These are phyloP conservation scores for Heliocidaris erythrogramma DNA, from an alignment of 35 echinoderm and acorn worm genomes.

Conservation along the genomic window DNA sequence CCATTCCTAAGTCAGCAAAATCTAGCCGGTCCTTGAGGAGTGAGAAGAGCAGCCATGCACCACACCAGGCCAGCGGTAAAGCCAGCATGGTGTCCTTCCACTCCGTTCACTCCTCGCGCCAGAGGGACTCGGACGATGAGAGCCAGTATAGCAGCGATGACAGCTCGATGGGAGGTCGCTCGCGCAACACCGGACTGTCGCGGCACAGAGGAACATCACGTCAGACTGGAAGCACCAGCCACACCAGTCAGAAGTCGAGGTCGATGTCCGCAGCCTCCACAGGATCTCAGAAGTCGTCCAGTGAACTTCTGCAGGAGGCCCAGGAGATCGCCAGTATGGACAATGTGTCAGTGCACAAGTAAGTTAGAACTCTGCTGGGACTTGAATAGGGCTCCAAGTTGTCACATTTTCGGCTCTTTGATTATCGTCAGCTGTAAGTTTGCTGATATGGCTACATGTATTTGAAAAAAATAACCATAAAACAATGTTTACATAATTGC, in stretches of 20 bases:
- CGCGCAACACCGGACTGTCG: not conserved
- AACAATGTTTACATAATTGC: too few species aligned
- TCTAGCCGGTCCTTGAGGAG: not conserved
- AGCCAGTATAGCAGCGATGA: conserved; percentile 58
- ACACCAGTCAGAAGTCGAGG: conserved; percentile 46
- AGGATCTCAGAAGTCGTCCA: conserved; percentile 78
- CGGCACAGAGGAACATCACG: conserved; percentile 8
- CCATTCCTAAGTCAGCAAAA: conserved; percentile 30
- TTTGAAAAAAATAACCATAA: too few species aligned
- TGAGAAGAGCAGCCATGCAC: not conserved
- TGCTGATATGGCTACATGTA: not conserved
- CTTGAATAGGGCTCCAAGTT: not conserved
- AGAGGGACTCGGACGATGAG: conserved; percentile 52
- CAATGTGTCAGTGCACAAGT: conserved; percentile 72
- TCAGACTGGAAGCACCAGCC: not conserved
- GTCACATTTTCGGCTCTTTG: not conserved
- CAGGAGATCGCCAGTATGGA: conserved; percentile 83
- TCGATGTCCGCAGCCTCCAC: conserved; percentile 65
- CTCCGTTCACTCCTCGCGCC: conserved; percentile 31
- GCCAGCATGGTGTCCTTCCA: conserved; percentile 30
- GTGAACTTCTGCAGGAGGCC: conserved; percentile 87
- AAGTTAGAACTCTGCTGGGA: not conserved
- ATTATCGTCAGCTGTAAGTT: not conserved
- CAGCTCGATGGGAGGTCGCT: conserved; percentile 30
- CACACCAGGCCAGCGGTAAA: not conserved